Evolutionary conservation across 2,888 invertebrate genomes (phyloP), one percentile per base, ranked within the genome.

Genomic region (Scelioninae gen. 1): DNA sequence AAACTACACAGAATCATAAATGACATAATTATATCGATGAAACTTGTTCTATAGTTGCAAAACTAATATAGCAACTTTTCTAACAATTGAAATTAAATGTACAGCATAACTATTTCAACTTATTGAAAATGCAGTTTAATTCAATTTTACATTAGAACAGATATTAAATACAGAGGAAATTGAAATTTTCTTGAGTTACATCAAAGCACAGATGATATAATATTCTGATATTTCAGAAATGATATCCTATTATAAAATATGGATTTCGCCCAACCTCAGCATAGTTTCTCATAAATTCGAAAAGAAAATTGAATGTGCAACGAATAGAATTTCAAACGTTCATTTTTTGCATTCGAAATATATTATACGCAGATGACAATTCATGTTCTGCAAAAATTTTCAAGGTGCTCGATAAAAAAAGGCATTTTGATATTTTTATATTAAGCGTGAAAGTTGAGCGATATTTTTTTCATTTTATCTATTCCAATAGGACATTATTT

Each of bases 281-380:
- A 16, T 34, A 63, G 34, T 65, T 51, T 65, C 38, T 51, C 53
- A 29, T 63, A 63, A 63, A 63, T 63, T 38, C 40, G 23, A 40
- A 53, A 62, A 53, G 15, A 68, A 55, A 55, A 55, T 55, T 55
- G 68, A 55, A 68, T 66, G 40, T 43, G 15, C 23, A 43, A 47
- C 23, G 31, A 53, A 66, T 43, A 40, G 9, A 31, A 53, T 66
- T 65, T 38, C 13, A 9, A 51, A 15, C 38, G 40, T 53, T 53
- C 43, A 43, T 5, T 15, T 43, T 43, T 66, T 55, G 16, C 40
- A 43, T 55, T 13, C 29, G n/a, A 51, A 65, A 51, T 65, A 29
- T 23, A 66, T 66, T 43, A 29, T 31, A 31, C 53, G 31, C 16
- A 49, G 34, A 34, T 49, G 13, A 55, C n/a, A 40, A 34, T 56